These are phyloP conservation scores for Cyanistes caeruleus DNA, from an alignment of 2,113 vertebrate genomes.

Conservation along the genomic window DNA sequence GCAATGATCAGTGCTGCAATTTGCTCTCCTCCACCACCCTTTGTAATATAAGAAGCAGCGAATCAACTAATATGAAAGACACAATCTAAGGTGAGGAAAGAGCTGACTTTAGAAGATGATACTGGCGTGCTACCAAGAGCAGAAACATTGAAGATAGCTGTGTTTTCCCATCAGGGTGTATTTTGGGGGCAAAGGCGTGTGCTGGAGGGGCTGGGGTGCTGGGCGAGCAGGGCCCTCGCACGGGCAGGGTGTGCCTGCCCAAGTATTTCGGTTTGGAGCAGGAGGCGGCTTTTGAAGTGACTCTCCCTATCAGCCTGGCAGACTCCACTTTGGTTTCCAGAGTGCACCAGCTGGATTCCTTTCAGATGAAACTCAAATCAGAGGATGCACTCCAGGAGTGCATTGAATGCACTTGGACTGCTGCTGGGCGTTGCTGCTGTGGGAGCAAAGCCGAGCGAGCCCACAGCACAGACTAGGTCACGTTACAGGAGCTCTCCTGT, in stretches of 20 bases:
- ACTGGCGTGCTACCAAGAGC: not conserved
- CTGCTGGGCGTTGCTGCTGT: rapidly evolving
- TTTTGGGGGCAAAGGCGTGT: rapidly evolving
- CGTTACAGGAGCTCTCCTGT: not conserved
- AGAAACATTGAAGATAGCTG: not conserved
- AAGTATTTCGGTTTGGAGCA: not conserved
- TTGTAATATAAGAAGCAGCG: not conserved
- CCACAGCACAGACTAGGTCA: not conserved
- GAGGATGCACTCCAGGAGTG: not conserved
- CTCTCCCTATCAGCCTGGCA: not conserved
- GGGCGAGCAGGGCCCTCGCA: rapidly evolving
- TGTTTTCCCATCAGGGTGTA: not conserved
- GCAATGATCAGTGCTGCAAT: not conserved
- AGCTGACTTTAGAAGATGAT: not conserved
- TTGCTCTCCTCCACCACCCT: not conserved
- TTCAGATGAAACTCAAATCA: not conserved
- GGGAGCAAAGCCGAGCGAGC: not conserved
- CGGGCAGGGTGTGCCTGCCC: not conserved
- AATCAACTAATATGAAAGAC: not conserved
- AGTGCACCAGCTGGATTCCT: slow-evolving; percentile 7
- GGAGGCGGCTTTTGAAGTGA: not conserved
- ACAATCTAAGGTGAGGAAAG: not conserved
- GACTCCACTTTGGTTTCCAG: not conserved
- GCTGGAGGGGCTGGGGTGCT: not conserved
- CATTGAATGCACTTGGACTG: not conserved